Percentiles rank a stretch among this genome's conserved stretches.
These are phyloP conservation scores for Hirtodrosophila trivittata DNA, from an alignment of 2,888 invertebrate species.

Conservation along the genomic window DNA sequence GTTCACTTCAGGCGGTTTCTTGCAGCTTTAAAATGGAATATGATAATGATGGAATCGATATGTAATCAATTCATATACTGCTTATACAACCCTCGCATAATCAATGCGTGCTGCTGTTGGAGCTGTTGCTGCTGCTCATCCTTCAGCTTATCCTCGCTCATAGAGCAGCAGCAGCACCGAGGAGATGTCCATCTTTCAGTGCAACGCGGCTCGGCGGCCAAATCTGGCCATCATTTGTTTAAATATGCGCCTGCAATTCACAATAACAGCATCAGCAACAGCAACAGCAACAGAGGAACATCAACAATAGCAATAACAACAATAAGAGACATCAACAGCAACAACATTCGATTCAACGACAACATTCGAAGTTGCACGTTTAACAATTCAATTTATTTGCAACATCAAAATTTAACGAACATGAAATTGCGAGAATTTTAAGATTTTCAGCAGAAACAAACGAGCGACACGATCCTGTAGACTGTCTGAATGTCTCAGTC, in stretches of 20 bases:
- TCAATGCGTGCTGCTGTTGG: conserved; percentile 5
- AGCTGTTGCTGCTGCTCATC: conserved; percentile 6
- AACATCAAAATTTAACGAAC: conserved; percentile 83
- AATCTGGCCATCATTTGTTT: conserved; percentile 83
- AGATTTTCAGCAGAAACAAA: conserved; percentile 84
- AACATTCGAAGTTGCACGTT: conserved; percentile 81
- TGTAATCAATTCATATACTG: not conserved
- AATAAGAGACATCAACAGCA: conserved; percentile 54
- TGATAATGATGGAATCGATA: no score
- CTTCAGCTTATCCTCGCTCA: conserved; percentile 21
- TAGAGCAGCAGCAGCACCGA: no score
- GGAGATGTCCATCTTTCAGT: conserved; percentile 61
- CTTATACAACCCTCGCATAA: conserved; percentile 15
- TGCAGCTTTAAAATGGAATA: no score
- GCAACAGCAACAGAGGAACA: conserved; percentile 30
- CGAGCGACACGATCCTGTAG: conserved; percentile 83
- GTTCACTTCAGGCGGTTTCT: no score
- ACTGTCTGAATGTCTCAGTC: conserved; percentile 55
- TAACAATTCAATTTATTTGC: conserved; percentile 83
- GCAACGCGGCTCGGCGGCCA: conserved; percentile 55
- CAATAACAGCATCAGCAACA: conserved; percentile 47
- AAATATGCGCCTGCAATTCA: conserved; percentile 82
- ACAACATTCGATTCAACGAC: conserved; percentile 52
- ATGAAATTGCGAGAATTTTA: conserved; percentile 84
- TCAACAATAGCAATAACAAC: conserved; percentile 42